Evolutionary conservation across 2,113 vertebrate species (phyloP), one percentile per base, ranked within the genome.

Genomic region (Rhipidura dahli): DNA sequence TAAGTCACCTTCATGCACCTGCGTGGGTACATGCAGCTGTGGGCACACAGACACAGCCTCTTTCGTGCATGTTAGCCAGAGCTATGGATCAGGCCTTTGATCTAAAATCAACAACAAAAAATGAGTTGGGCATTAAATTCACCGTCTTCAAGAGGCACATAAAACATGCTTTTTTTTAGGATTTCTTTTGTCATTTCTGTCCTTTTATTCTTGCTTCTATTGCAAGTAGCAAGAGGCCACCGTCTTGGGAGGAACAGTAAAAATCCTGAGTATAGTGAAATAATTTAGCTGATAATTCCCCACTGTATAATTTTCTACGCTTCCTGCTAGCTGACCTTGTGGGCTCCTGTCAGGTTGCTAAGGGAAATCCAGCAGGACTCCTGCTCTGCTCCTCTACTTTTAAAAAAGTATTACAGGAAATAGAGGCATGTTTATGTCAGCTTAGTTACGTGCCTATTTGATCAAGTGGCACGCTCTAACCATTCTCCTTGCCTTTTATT

Each of bases 211-310:
- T 53, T 94, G 84, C 96, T 98, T 97, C 97, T 97, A 75, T 96
- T 98, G 96, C 96, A 94, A 93, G 96, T 97, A 98, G 96, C 98
- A 98, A 98, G 98, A 98, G 97, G 96, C 97, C 97, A 96, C 97
- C 37, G 94, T 98, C 98, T 98, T 97, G 97, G 98, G 98, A 98
- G 95, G 97, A 98, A 98, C 97, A 97, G 98, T 98, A 97, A 98
- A 98, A 98, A 98, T 97, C 98, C 98, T 98, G 97, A 98, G 98
- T 97, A 97, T 97, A 98, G 98, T 98, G 98, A 98, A 98, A 98
- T 98, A 98, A 98, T 98, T 98, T 98, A 98, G 96, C 97, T 98
- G 98, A 98, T 98, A 98, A 98, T 98, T 98, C 98, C 98, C 98
- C 92, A 95, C 97, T 97, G 98, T 98, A 98, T 98, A 97, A 98